Percentiles rank a stretch among this genome's conserved stretches.
phyloP scores from a whole-genome alignment of 2,797 vertebrate species.

The Pipistrellus pipistrellus region DNA sequence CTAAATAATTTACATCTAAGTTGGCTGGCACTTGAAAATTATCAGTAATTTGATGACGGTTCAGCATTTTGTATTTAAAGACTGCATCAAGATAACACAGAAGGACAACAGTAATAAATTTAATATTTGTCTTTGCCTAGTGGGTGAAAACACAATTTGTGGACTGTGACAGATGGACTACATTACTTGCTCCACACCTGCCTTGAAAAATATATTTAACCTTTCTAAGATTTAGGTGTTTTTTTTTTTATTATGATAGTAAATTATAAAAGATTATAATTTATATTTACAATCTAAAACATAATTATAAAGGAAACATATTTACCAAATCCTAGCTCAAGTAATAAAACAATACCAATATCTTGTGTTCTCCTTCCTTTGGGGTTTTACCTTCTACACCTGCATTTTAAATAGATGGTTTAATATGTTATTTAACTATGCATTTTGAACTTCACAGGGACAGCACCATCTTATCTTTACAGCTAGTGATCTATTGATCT shows the following conservation, averaged over 20 bases:
- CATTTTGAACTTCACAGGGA: not conserved
- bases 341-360: not conserved
- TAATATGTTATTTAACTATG: not conserved
- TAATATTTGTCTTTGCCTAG: slow-evolving; percentile 12
- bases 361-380: not conserved
- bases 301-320: not conserved
- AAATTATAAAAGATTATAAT: not conserved
- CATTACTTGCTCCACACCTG: not conserved
- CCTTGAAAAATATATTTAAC: slow-evolving; percentile 1
- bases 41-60: not conserved
- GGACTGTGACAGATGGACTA: not conserved
- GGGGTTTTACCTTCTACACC: not conserved
- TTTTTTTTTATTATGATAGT: not conserved
- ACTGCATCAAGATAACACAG: not conserved
- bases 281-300: not conserved
- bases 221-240: not conserved
- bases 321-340: not conserved
- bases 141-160: not conserved
- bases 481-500: not conserved
- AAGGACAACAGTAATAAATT: slow-evolving; percentile 30
- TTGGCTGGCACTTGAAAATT: not conserved
- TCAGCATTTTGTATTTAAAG: slow-evolving; percentile 2
- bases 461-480: not conserved
- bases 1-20: slow-evolving; percentile 5
- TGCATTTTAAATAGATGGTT: not conserved